phyloP scores from a whole-genome alignment of 64 coral and sea anemone species.

The Pachyseris speciosa region DNA sequence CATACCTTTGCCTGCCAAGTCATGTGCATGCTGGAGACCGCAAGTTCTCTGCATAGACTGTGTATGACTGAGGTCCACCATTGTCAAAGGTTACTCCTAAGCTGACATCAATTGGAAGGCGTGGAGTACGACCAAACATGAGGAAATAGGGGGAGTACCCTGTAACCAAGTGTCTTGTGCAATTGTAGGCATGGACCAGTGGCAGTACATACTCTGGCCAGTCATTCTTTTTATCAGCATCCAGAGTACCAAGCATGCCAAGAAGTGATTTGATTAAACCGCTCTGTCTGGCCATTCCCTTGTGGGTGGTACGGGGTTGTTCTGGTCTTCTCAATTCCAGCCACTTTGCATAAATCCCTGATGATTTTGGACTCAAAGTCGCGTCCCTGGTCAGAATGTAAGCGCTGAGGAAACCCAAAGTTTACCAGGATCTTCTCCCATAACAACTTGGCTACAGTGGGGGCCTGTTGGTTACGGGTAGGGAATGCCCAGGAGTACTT shows the following conservation, averaged over 20 bases:
- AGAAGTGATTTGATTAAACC: too few species aligned
- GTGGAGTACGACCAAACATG: too few species aligned
- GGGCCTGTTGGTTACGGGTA: conserved; percentile 32
- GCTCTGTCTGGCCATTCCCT: too few species aligned
- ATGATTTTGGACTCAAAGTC: conserved; percentile 56
- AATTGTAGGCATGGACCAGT: conserved; percentile 54
- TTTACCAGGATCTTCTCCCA: conserved; percentile 44
- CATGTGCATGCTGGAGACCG: too few species aligned
- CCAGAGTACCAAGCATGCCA: conserved; percentile 66
- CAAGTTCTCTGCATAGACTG: not conserved
- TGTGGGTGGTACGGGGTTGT: too few species aligned
- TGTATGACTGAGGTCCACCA: not conserved
- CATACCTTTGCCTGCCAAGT: too few species aligned
- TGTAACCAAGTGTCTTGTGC: conserved; percentile 37
- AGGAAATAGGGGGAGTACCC: conserved; percentile 10
- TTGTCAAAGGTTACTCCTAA: not conserved
- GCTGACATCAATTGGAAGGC: too few species aligned
- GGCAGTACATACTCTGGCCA: conserved; percentile 44
- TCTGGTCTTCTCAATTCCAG: too few species aligned
- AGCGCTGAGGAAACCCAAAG: conserved; percentile 39
- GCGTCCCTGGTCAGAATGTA: conserved; percentile 51
- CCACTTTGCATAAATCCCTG: too few species aligned
- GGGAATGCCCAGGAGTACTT: conserved; percentile 47
- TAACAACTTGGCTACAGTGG: conserved; percentile 23
- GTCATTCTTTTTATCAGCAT: conserved; percentile 28